Evolutionary conservation across 2,797 vertebrate species (phyloP).

Genomic region (Varecia variegata): DNA sequence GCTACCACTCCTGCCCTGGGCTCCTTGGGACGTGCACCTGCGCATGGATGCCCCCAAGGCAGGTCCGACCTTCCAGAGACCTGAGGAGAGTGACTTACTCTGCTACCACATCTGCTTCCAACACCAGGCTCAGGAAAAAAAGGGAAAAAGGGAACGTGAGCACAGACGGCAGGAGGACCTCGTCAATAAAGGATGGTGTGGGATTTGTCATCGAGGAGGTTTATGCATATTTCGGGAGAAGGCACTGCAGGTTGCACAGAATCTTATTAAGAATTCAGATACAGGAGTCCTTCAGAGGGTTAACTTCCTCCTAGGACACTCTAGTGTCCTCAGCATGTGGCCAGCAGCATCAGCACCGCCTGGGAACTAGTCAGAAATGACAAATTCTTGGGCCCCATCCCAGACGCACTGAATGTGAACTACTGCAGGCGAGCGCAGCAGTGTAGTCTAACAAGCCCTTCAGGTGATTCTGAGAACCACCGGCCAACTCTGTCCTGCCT

Average conservation of each 20-base stretch:
- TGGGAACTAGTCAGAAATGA: background rate
- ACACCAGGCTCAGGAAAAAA: background rate
- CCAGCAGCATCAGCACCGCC: background rate
- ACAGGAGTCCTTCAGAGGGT: no score
- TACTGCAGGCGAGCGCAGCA: no score
- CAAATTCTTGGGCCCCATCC: background rate
- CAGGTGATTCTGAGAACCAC: background rate
- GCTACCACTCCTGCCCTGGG: background rate
- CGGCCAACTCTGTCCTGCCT: background rate
- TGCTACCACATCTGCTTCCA: background rate
- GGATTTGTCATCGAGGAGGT: no score
- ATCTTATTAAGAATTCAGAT: background rate
- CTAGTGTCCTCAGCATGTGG: background rate
- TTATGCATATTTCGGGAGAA: background rate
- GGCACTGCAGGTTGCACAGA: no score
- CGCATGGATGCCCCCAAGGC: background rate
- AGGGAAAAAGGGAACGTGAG: background rate
- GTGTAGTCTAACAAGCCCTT: background rate
- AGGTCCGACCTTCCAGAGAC: background rate
- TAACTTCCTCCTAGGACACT: background rate
- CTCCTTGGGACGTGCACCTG: background rate
- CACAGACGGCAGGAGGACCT: background rate
- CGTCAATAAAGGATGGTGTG: fast-evolving
- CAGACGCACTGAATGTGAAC: background rate
- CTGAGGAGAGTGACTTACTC: background rate